Conservation (phyloP, 2,888 invertebrate species). For the Andrena haemorrhoa region DNA sequence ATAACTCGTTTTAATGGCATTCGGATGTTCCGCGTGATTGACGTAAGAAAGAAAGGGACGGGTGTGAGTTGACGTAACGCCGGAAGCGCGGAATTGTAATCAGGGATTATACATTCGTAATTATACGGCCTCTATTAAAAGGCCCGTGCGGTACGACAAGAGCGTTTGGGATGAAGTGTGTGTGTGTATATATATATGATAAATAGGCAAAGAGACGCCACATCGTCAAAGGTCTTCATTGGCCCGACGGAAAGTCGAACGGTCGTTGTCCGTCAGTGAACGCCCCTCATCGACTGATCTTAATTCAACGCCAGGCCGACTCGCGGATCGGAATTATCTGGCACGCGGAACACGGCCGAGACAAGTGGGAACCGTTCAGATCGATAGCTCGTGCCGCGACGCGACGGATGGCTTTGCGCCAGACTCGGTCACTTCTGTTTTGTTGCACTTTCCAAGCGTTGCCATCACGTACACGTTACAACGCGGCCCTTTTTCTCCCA, state of each 20-base stretch:
- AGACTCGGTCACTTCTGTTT: slow-evolving; percentile 63
- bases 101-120: background rate
- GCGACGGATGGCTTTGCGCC: slow-evolving; percentile 68
- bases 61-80: background rate
- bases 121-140: background rate
- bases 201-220: background rate
- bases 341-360: slow-evolving; percentile 38
- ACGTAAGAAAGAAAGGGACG: background rate
- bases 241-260: slow-evolving; percentile 46
- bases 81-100: slow-evolving; percentile 4
- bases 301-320: slow-evolving; percentile 40
- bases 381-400: slow-evolving; percentile 62
- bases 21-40: slow-evolving; percentile 12
- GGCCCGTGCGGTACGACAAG: background rate
- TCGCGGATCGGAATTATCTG: slow-evolving; percentile 40
- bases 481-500: slow-evolving; percentile 11
- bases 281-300: slow-evolving; percentile 51
- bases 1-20: slow-evolving; percentile 53
- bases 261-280: slow-evolving; percentile 21
- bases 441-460: slow-evolving; percentile 61
- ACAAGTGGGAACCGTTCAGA: slow-evolving; percentile 43
- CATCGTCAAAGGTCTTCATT: slow-evolving; percentile 19
- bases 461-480: slow-evolving; percentile 5
- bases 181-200: background rate
- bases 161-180: background rate